These are phyloP conservation scores for Hyles vespertilio DNA, from an alignment of 1,140 invertebrate genomes.

Conservation along the genomic window DNA sequence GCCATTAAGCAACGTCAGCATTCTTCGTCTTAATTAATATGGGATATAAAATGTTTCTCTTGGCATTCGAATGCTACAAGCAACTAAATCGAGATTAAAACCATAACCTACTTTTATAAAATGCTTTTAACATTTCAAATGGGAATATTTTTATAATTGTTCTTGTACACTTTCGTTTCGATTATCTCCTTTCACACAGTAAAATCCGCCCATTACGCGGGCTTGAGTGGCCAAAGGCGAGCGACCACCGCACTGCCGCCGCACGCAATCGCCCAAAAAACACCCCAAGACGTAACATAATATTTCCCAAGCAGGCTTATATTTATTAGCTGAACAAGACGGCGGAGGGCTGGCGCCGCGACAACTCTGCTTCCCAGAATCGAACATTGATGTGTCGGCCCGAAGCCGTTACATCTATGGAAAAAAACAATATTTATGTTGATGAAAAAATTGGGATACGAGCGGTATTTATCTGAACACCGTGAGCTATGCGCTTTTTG, in stretches of 20 bases:
- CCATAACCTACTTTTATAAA: too few species aligned
- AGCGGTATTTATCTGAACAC: slow-evolving; percentile 62
- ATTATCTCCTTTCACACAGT: slow-evolving; percentile 8
- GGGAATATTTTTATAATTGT: too few species aligned
- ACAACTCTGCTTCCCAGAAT: slow-evolving; percentile 67
- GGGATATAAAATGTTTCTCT: too few species aligned
- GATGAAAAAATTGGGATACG: slow-evolving; percentile 67
- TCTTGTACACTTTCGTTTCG: not conserved
- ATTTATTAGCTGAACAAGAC: slow-evolving; percentile 61
- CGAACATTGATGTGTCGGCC: slow-evolving; percentile 59
- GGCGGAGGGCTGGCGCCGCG: slow-evolving; percentile 58
- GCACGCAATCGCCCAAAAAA: slow-evolving; percentile 65
- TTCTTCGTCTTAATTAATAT: too few species aligned
- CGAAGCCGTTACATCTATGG: slow-evolving; percentile 65
- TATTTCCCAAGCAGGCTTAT: slow-evolving; percentile 72
- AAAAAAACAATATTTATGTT: slow-evolving; percentile 74
- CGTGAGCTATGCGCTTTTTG: slow-evolving; percentile 63
- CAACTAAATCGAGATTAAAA: too few species aligned
- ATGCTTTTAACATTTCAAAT: too few species aligned
- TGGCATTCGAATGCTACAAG: too few species aligned
- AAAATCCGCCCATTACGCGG: slow-evolving; percentile 42
- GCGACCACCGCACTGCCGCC: slow-evolving; percentile 43
- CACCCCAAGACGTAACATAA: slow-evolving; percentile 69
- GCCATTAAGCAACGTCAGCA: too few species aligned
- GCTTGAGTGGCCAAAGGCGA: slow-evolving; percentile 50